Conservation (phyloP, 2,113 vertebrate species). For the Xiphophorus couchianus region DNA sequence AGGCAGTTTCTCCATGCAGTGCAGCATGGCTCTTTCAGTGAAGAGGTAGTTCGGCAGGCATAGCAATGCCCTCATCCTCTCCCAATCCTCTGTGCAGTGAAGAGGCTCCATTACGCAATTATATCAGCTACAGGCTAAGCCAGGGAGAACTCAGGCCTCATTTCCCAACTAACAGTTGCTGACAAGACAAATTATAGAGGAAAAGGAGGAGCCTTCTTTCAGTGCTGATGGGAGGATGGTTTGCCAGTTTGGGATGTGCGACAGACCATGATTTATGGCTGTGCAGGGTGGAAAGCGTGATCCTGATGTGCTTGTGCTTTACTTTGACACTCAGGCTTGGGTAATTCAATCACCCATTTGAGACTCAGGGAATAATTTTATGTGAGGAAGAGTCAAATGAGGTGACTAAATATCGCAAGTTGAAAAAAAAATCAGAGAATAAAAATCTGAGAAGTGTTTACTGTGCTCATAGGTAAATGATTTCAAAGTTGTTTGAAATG, state of each 20-base stretch:
- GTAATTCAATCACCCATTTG: conserved; percentile 67
- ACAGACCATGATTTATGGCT: conserved; percentile 35
- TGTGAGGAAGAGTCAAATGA: conserved; percentile 38
- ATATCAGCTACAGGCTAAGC: conserved; percentile 65
- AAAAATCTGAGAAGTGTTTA: conserved; percentile 22
- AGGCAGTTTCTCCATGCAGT: conserved; percentile 25
- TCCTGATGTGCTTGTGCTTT: conserved; percentile 24
- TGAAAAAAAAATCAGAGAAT: not conserved
- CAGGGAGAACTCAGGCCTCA: conserved; percentile 59
- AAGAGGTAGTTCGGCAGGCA: conserved; percentile 41
- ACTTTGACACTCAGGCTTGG: conserved; percentile 30
- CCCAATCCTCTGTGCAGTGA: conserved; percentile 52
- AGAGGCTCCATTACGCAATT: conserved; percentile 67
- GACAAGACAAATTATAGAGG: conserved; percentile 63
- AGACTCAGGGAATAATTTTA: conserved; percentile 49
- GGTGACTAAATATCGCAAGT: conserved; percentile 64
- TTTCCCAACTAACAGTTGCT: conserved; percentile 67
- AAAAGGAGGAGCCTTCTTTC: conserved; percentile 27
- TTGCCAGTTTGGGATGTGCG: conserved; percentile 19
- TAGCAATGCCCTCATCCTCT: conserved; percentile 55
- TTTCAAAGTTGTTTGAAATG: not conserved
- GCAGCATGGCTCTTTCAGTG: conserved; percentile 46
- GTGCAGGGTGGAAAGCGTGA: conserved; percentile 20
- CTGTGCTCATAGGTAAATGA: not conserved
- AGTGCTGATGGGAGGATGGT: conserved; percentile 38